Percentiles rank a stretch among this genome's conserved stretches.
These are phyloP conservation scores for Drosophila phalerata DNA, from an alignment of 2,888 invertebrate species.

Conservation along the genomic window DNA sequence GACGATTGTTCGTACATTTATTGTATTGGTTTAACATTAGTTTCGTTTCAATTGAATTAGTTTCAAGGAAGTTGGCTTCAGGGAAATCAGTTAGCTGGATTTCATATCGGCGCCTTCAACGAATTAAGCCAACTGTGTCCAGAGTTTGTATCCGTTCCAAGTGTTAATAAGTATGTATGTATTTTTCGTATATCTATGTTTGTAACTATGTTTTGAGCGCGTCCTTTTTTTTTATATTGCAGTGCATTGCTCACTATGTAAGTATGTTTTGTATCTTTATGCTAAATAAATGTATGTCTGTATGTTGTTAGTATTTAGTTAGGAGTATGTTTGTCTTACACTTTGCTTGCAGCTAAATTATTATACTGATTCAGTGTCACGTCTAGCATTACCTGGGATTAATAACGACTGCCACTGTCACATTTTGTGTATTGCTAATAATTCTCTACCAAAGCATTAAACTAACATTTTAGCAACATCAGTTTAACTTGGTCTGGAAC, in stretches of 20 bases:
- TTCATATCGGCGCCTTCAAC: conserved; percentile 48
- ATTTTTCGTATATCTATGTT: conserved; percentile 45
- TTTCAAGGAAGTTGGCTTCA: conserved; percentile 53
- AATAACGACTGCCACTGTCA: conserved; percentile 26
- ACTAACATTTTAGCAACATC: conserved; percentile 8
- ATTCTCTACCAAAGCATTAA: conserved; percentile 39
- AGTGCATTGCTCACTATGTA: conserved; percentile 66
- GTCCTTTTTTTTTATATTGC: conserved; percentile 33
- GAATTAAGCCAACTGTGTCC: conserved; percentile 27
- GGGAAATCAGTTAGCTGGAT: conserved; percentile 46
- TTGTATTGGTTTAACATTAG: conserved; percentile 52
- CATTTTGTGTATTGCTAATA: conserved; percentile 25
- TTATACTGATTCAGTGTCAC: conserved; percentile 69
- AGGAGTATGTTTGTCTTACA: conserved; percentile 47
- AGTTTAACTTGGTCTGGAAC: conserved; percentile 19
- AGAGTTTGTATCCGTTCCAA: conserved; percentile 11
- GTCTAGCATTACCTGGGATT: conserved; percentile 32
- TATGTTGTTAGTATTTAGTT: conserved; percentile 33
- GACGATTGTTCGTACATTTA: conserved; percentile 76
- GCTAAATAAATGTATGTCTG: conserved; percentile 41
- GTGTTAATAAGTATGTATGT: conserved; percentile 23
- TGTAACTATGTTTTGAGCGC: conserved; percentile 40
- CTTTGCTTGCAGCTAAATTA: conserved; percentile 78
- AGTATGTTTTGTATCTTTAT: conserved; percentile 44
- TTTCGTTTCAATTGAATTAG: conserved; percentile 26